These are phyloP conservation scores for Proteles cristata DNA, from an alignment of 2,113 vertebrate species.

Conservation along the genomic window DNA sequence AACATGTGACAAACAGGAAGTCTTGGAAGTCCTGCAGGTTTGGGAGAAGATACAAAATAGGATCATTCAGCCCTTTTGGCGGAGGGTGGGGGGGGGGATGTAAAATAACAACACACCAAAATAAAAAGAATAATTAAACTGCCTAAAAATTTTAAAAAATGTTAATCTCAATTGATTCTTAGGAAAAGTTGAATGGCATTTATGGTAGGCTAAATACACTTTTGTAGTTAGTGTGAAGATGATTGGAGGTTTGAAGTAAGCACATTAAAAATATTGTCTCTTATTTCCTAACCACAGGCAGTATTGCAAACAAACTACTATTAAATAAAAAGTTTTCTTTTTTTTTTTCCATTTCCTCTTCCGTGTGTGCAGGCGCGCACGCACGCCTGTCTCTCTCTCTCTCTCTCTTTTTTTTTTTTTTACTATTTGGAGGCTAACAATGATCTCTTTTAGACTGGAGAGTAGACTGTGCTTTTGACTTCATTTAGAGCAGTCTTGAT, in stretches of 20 bases:
- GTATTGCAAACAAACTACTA: neutral
- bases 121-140: neutral
- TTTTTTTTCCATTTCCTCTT: neutral
- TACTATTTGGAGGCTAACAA: neutral
- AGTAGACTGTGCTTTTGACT: neutral
- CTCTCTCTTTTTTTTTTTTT: neutral
- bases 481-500: neutral
- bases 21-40: neutral
- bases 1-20: neutral
- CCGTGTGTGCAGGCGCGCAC: no score
- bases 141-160: neutral
- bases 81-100: neutral
- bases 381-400: neutral
- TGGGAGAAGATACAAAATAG: neutral
- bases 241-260: neutral
- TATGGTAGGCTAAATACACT: neutral
- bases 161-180: neutral
- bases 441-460: neutral
- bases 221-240: neutral
- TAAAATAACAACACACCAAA: neutral
- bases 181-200: neutral
- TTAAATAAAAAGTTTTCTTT: neutral
- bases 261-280: neutral
- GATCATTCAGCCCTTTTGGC: neutral
- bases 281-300: neutral